phyloP scores from a whole-genome alignment of 2,888 invertebrate genomes.

The Brenthis daphne region DNA sequence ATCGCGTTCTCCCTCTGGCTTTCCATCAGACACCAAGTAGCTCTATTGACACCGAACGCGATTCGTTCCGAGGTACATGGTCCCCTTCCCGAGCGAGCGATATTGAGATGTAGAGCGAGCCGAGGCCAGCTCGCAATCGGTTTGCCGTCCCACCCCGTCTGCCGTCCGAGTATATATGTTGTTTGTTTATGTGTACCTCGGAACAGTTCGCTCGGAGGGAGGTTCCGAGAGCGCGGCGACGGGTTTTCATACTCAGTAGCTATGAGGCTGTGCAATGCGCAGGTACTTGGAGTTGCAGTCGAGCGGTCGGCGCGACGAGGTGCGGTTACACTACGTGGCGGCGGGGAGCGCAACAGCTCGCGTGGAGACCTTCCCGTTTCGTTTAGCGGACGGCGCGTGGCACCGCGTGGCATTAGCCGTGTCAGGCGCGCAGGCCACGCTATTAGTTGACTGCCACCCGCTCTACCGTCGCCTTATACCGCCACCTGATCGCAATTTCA shows the following conservation, averaged over 20 bases:
- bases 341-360: constrained; percentile 84
- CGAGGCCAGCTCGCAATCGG: constrained; percentile 64
- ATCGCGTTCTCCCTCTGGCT: constrained; percentile 58
- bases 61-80: constrained; percentile 83
- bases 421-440: constrained; percentile 91
- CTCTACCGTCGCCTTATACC: constrained; percentile 91
- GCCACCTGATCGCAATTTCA: constrained; percentile 89
- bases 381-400: constrained; percentile 93
- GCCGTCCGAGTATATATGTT: constrained; percentile 67
- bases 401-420: constrained; percentile 92
- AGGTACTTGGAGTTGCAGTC: constrained; percentile 96
- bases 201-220: constrained; percentile 74
- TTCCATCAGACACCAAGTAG: constrained; percentile 58
- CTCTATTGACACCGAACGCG: constrained; percentile 71
- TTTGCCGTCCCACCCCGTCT: constrained; percentile 58
- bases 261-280: constrained; percentile 58
- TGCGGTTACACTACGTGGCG: constrained; percentile 91
- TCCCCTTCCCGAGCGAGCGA: constrained; percentile 80
- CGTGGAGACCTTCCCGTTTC: constrained; percentile 93
- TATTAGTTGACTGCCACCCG: constrained; percentile 93
- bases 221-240: constrained; percentile 51
- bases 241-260: constrained; percentile 42
- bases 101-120: constrained; percentile 83
- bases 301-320: constrained; percentile 93
- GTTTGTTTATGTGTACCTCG: constrained; percentile 82